phyloP scores from a whole-genome alignment of 2,113 vertebrate species.

The Odontesthes bonariensis region DNA sequence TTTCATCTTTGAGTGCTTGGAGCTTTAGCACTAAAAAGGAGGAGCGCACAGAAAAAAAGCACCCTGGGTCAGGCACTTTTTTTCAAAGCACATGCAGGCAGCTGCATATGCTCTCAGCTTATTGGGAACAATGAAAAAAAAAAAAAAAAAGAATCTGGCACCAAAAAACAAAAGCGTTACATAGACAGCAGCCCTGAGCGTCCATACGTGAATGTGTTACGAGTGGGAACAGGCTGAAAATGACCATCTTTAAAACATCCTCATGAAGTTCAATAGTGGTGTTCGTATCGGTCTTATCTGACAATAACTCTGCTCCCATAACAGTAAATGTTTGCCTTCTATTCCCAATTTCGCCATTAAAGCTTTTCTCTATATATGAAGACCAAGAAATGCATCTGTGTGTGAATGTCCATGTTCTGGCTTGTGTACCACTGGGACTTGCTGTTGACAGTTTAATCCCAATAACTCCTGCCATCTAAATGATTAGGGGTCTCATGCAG shows the following conservation, averaged over 20 bases:
- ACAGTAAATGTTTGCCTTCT: neutral
- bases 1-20: too few species aligned
- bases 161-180: too few species aligned
- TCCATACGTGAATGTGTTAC: too few species aligned
- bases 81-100: too few species aligned
- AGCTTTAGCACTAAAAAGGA: too few species aligned
- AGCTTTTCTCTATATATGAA: neutral
- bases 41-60: too few species aligned
- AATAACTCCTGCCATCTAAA: constrained; percentile 63
- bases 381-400: neutral
- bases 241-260: neutral
- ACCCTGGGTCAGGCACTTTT: too few species aligned
- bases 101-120: too few species aligned
- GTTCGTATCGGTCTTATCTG: neutral
- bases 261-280: neutral
- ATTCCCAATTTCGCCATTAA: neutral
- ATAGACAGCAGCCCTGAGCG: too few species aligned
- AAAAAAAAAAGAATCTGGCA: too few species aligned
- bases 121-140: too few species aligned
- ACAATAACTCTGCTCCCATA: neutral
- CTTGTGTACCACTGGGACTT: constrained; percentile 16
- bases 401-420: constrained; percentile 10
- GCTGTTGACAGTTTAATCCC: constrained; percentile 63
- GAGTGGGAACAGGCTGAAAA: too few species aligned
- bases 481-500: constrained; percentile 56